Conservation (phyloP, 2,113 vertebrate species). For the Apeltes quadracus region DNA sequence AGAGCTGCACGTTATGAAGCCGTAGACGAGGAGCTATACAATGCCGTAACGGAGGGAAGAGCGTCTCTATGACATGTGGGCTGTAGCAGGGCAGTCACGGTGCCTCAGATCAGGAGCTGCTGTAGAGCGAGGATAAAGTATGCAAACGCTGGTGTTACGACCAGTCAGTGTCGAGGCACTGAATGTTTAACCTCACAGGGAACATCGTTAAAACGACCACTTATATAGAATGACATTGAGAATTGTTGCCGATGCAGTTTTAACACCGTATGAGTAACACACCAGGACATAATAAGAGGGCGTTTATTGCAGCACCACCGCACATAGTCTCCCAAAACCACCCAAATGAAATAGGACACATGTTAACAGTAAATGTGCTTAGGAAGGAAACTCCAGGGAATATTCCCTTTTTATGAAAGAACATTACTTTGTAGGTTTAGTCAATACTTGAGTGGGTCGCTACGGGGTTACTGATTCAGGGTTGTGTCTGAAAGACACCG, state of each 20-base stretch:
- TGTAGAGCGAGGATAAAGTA: conserved; percentile 12
- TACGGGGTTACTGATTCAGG: conserved; percentile 39
- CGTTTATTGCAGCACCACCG: conserved; percentile 40
- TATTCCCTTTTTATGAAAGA: conserved; percentile 37
- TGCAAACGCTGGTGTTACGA: conserved; percentile 5
- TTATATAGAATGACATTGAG: conserved; percentile 35
- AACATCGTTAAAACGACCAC: conserved; percentile 41
- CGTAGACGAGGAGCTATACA: conserved; percentile 81
- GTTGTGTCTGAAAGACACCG: conserved; percentile 19
- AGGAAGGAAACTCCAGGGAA: conserved; percentile 39
- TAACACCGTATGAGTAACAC: conserved; percentile 68
- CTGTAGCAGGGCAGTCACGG: neutral
- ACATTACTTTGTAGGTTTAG: conserved; percentile 42
- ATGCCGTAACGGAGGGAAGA: conserved; percentile 79
- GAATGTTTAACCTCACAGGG: conserved; percentile 42
- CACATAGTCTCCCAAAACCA: conserved; percentile 30
- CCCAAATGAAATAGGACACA: conserved; percentile 20
- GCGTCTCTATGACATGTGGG: conserved; percentile 78
- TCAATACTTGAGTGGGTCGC: conserved; percentile 44
- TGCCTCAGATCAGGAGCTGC: conserved; percentile 22
- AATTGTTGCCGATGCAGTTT: conserved; percentile 56
- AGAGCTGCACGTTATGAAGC: conserved; percentile 82
- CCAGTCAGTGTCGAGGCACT: conserved; percentile 28
- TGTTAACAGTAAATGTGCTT: conserved; percentile 48
- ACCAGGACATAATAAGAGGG: conserved; percentile 37